Percentiles rank a stretch among this genome's conserved stretches.
These are phyloP conservation scores for Mamestra configurata DNA, from an alignment of 1,140 invertebrate species.

Conservation along the genomic window DNA sequence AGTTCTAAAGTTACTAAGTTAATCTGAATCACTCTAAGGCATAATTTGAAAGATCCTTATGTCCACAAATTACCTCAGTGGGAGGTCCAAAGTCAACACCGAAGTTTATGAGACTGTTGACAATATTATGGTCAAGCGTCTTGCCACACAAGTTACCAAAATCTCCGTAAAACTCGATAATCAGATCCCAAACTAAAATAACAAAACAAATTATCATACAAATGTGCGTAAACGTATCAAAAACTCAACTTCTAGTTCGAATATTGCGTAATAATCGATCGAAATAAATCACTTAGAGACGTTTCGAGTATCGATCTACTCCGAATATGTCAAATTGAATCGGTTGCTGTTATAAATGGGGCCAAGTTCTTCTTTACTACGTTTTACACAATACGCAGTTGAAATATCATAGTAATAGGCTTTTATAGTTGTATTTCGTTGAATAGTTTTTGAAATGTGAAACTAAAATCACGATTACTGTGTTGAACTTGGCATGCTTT, in stretches of 20 bases:
- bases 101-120: not conserved
- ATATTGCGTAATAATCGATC: not conserved
- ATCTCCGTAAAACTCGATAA: not conserved
- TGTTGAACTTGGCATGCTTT: not conserved
- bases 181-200: not conserved
- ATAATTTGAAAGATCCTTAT: no score
- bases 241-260: not conserved
- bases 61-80: no score
- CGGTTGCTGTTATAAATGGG: conserved; percentile 11
- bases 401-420: not conserved
- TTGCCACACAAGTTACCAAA: not conserved
- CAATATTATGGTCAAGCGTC: not conserved
- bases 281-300: conserved; percentile 10
- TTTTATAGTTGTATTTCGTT: conserved; percentile 1
- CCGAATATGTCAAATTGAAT: conserved; percentile 33
- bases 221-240: not conserved
- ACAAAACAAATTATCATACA: conserved; percentile 29
- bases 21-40: no score
- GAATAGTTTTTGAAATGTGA: conserved; percentile 5
- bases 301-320: not conserved
- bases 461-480: not conserved
- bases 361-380: conserved; percentile 30
- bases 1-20: no score
- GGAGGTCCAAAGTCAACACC: no score
- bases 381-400: conserved; percentile 7